Evolutionary conservation across 2,113 vertebrate species (phyloP).

Genomic region (Sapajus apella): DNA sequence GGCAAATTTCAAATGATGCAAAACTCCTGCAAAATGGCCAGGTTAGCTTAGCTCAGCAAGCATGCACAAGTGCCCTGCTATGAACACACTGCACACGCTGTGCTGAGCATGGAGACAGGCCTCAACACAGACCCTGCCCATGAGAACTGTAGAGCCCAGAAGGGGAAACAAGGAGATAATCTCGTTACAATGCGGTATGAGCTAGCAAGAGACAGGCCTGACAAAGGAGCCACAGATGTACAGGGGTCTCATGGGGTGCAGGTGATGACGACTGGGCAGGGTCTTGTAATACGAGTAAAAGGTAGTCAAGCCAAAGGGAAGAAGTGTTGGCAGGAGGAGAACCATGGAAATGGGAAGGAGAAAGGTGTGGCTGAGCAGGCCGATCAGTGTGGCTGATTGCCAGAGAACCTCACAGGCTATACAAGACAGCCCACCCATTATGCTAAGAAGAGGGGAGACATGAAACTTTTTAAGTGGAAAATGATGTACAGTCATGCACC

Average conservation of each 20-base stretch:
- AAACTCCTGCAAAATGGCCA: background rate
- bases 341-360: background rate
- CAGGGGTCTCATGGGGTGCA: background rate
- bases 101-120: background rate
- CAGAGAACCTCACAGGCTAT: background rate
- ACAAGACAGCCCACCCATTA: background rate
- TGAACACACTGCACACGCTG: background rate
- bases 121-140: background rate
- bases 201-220: background rate
- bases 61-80: background rate
- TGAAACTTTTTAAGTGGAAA: background rate
- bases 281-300: background rate
- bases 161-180: background rate
- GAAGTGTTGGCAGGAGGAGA: background rate
- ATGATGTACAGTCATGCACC: background rate
- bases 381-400: background rate
- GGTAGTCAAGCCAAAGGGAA: background rate
- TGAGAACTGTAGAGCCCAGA: rapidly evolving
- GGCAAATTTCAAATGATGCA: constrained; percentile 15
- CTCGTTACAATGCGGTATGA: background rate
- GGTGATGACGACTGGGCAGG: background rate
- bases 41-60: background rate
- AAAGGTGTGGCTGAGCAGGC: background rate
- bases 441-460: background rate
- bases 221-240: background rate